These are phyloP conservation scores for Machaerirhynchus nigripectus DNA, from an alignment of 2,113 vertebrate genomes.

Conservation along the genomic window DNA sequence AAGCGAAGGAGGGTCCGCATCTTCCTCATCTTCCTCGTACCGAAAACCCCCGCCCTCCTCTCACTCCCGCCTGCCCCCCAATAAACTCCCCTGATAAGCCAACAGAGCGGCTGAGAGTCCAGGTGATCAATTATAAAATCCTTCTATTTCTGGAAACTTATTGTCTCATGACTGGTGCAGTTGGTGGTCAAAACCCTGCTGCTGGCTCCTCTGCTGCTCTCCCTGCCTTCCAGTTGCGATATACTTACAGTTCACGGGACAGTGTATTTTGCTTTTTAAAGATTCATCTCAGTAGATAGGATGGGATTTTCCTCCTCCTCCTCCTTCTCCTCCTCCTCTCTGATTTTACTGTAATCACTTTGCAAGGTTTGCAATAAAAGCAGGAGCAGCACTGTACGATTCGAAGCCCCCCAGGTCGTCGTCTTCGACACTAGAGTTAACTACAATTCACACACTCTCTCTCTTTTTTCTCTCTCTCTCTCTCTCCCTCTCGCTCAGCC, in stretches of 20 bases:
- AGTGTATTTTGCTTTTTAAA: slow-evolving; percentile 64
- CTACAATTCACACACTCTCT: slow-evolving; percentile 59
- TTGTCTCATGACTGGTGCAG: slow-evolving; percentile 66
- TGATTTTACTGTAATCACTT: slow-evolving; percentile 64
- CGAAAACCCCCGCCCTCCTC: background rate
- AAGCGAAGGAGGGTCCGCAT: slow-evolving; percentile 70
- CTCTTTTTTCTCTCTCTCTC: background rate
- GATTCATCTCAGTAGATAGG: slow-evolving; percentile 47
- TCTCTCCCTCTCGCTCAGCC: slow-evolving; percentile 1
- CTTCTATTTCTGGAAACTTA: slow-evolving; percentile 72
- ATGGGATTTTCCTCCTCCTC: slow-evolving; percentile 55
- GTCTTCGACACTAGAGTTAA: slow-evolving; percentile 66
- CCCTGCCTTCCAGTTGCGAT: slow-evolving; percentile 44
- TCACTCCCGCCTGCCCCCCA: background rate
- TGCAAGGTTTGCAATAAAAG: slow-evolving; percentile 56
- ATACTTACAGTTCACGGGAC: slow-evolving; percentile 79
- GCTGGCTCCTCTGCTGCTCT: background rate
- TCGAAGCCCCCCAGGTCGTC: slow-evolving; percentile 36
- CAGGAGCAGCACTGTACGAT: slow-evolving; percentile 13
- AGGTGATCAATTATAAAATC: background rate
- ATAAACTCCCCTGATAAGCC: background rate
- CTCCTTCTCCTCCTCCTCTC: slow-evolving; percentile 45
- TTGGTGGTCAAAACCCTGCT: slow-evolving; percentile 47
- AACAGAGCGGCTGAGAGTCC: background rate
- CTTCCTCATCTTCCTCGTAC: slow-evolving; percentile 65